phyloP scores from a whole-genome alignment of 1,140 invertebrate genomes.

The Drosophila varians region DNA sequence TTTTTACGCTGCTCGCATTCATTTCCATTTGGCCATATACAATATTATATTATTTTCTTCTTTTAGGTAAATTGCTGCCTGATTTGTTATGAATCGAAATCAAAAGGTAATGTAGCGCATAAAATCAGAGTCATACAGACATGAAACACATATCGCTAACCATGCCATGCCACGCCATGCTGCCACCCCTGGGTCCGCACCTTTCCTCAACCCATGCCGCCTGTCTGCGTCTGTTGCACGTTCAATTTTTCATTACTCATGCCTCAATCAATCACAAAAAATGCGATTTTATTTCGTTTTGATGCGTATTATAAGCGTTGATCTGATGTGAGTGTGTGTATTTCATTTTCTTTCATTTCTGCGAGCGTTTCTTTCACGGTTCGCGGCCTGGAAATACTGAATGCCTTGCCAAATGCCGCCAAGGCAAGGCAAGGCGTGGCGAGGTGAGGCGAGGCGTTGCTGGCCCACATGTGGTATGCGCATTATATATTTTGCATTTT shows the following conservation, averaged over 20 bases:
- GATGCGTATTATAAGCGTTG: slow-evolving; percentile 79
- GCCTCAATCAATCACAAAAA: slow-evolving; percentile 81
- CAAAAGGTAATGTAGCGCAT: slow-evolving; percentile 81
- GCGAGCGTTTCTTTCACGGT: slow-evolving; percentile 69
- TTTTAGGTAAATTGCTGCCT: slow-evolving; percentile 73
- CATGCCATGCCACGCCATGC: not conserved
- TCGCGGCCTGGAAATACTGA: slow-evolving; percentile 36
- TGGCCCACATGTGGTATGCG: slow-evolving; percentile 67
- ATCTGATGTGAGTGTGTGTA: slow-evolving; percentile 45
- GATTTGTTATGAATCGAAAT: slow-evolving; percentile 80
- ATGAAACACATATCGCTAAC: slow-evolving; percentile 63
- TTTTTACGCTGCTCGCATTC: slow-evolving; percentile 50
- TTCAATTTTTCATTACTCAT: slow-evolving; percentile 82
- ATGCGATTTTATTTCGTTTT: slow-evolving; percentile 82
- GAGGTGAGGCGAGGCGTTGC: slow-evolving; percentile 6
- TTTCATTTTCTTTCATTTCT: slow-evolving; percentile 39
- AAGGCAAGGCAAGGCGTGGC: not conserved
- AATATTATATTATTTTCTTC: slow-evolving; percentile 61
- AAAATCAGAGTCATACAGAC: slow-evolving; percentile 81
- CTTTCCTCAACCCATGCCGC: not conserved
- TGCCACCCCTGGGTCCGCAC: not conserved
- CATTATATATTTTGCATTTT: slow-evolving; percentile 68
- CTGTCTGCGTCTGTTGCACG: slow-evolving; percentile 59
- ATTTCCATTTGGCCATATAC: slow-evolving; percentile 52
- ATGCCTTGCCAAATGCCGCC: slow-evolving; percentile 7